Percentiles rank a stretch among this genome's conserved stretches.
phyloP scores from a whole-genome alignment of 2,113 vertebrate genomes.

The Bolborhynchus lineola region DNA sequence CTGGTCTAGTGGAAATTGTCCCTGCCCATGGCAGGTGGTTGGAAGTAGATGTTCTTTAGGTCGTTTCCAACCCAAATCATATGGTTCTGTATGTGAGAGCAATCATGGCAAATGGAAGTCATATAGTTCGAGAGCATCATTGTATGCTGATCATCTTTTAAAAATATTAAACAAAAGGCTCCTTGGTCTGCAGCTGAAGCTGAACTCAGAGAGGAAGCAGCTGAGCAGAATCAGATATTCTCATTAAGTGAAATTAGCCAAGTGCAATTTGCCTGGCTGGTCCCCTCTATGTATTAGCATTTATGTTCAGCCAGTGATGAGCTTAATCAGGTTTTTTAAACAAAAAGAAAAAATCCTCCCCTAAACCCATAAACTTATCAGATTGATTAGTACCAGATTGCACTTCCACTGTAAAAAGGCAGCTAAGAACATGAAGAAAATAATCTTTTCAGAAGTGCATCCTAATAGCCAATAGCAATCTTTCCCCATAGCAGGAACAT shows the following conservation, averaged over 20 bases:
- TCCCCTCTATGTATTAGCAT: background rate
- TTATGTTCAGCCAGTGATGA: background rate
- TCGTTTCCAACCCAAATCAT: background rate
- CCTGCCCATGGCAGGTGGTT: background rate
- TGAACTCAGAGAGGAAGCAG: background rate
- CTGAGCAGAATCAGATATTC: constrained; percentile 34
- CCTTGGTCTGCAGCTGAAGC: constrained; percentile 4
- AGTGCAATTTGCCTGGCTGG: constrained; percentile 1
- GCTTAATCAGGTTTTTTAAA: background rate
- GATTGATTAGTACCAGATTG: background rate
- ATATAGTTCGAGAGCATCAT: background rate
- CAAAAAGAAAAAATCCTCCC: background rate
- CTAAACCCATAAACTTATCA: background rate
- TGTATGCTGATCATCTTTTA: background rate
- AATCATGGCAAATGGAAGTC: background rate
- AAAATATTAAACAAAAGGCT: constrained; percentile 24
- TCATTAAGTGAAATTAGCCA: constrained; percentile 46
- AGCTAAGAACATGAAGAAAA: background rate
- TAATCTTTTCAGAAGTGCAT: background rate
- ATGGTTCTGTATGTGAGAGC: background rate
- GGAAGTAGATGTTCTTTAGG: background rate
- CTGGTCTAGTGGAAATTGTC: background rate
- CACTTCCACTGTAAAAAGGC: background rate
- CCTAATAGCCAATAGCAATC: background rate
- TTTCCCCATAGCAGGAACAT: background rate